phyloP scores from a whole-genome alignment of 2,797 vertebrate genomes.

The Eospalax fontanierii region DNA sequence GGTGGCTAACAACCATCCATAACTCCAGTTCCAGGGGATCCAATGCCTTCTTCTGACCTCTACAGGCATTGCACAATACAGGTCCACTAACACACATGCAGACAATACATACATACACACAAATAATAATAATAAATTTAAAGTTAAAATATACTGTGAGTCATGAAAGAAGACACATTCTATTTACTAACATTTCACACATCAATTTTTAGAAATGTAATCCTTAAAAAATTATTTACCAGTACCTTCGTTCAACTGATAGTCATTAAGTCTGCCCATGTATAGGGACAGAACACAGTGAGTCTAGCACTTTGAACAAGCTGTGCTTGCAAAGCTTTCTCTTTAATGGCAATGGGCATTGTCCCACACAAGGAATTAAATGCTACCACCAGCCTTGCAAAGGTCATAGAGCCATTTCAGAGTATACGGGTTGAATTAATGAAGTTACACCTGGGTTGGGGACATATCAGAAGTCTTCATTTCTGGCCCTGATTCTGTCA shows the following conservation, averaged over 20 bases:
- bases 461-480: not conserved
- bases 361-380: not conserved
- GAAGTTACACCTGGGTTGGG: not conserved
- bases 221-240: not conserved
- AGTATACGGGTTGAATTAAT: not conserved
- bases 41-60: too few species aligned
- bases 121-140: not conserved
- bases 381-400: not conserved
- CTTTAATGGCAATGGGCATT: not conserved
- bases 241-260: not conserved
- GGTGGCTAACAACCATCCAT: too few species aligned
- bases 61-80: too few species aligned
- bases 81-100: too few species aligned
- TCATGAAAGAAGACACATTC: constrained; percentile 43
- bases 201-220: not conserved
- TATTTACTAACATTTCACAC: not conserved
- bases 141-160: not conserved
- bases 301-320: not conserved
- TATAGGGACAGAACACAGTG: not conserved
- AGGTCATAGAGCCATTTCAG: not conserved
- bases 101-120: too few species aligned
- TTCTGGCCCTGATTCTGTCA: constrained; percentile 30
- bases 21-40: too few species aligned
- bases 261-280: not conserved
- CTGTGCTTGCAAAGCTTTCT: not conserved